Evolutionary conservation across 2,888 invertebrate species (phyloP), one percentile per base, ranked within the genome.

Genomic region (Lypha dubia): DNA sequence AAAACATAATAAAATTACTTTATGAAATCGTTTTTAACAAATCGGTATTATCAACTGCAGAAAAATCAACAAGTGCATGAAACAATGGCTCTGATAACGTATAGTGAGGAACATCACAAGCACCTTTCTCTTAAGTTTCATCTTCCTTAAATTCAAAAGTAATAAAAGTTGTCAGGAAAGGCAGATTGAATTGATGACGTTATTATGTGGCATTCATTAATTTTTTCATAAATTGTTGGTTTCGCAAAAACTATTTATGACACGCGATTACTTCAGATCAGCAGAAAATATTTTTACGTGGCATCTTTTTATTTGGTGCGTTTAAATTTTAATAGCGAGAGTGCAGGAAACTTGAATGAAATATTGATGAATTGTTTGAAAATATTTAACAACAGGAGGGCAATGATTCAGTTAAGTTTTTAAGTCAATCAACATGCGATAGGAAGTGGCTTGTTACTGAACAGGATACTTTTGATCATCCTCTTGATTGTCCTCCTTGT

Each of bases 1-100:
- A 80, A 80, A 76, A 65, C 49, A 60, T 71, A 70, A 79, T 84
- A 79, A 79, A 84, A 73, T 80, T 44, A 53, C 17, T 79, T 79
- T 60, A 73, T 71, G 51, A 80, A 79, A 60, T 53, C 46, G 46
- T 56, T 68, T 76, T 49, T n/a, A 73, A 74, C 63, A 81, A 81
- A 73, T 74, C 70, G 56, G 13, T 58, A 17, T 13, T 49, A 65
- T 49, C 22, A 44, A 65, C 32, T 15, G 28, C 6, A 46, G n/a
- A 11, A 20, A 53, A 38, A 32, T n/a, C 3, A 62, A 56, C 58
- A 56, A n/a, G 15, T 44, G 5, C 6, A 1, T 41, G 8, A 28
- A 1, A 2, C 24, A 63, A 24, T n/a, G 24, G 8, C 28, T 13
- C 44, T n/a, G 13, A 28, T 28, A 46, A 4, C 17, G 1, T 15